These are phyloP conservation scores for Acyrthosiphon pisum DNA, from an alignment of 1,140 invertebrate species.

Conservation along the genomic window DNA sequence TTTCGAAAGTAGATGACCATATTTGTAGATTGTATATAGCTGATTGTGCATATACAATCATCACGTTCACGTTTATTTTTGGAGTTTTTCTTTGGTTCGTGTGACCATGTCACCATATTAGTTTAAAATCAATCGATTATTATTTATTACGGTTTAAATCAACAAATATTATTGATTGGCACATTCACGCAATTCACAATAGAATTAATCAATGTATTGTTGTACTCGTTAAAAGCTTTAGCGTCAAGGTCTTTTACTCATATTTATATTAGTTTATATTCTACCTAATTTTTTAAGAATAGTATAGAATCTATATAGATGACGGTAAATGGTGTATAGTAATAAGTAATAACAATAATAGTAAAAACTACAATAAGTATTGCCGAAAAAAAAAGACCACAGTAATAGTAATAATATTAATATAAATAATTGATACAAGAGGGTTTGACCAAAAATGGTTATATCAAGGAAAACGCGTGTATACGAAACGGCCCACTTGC, in stretches of 20 bases:
- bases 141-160: background rate
- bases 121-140: background rate
- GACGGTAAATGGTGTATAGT: background rate
- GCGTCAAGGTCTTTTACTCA: background rate
- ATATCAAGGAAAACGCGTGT: slow-evolving; percentile 34
- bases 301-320: background rate
- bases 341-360: slow-evolving; percentile 15
- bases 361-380: background rate
- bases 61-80: background rate
- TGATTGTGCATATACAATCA: background rate
- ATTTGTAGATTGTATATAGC: background rate
- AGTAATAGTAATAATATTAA: slow-evolving; percentile 9
- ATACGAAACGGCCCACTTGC: slow-evolving; percentile 10
- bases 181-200: background rate
- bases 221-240: background rate
- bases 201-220: background rate
- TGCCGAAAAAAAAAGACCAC: background rate
- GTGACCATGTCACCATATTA: background rate
- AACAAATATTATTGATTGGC: slow-evolving; percentile 32
- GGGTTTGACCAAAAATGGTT: slow-evolving; percentile 46
- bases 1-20: background rate
- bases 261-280: background rate
- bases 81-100: background rate
- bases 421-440: background rate
- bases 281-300: background rate